These are phyloP conservation scores for Semnornis frantzii DNA, from an alignment of 2,113 vertebrate genomes.

Conservation along the genomic window DNA sequence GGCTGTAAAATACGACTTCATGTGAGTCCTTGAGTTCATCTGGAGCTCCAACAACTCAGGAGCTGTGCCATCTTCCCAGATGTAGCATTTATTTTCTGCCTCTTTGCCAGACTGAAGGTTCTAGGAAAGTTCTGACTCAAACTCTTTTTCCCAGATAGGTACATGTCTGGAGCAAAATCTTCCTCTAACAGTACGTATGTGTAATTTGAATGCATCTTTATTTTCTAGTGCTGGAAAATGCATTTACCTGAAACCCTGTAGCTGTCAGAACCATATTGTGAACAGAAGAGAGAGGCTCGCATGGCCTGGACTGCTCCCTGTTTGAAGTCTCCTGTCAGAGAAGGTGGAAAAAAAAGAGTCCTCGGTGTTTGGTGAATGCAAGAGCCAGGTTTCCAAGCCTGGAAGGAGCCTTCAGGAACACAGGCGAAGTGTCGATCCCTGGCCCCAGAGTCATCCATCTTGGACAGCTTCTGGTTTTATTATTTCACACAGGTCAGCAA, in stretches of 20 bases:
- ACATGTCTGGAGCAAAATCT: not conserved
- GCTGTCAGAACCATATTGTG: not conserved
- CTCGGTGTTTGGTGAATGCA: slow-evolving; percentile 3
- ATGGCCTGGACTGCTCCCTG: not conserved
- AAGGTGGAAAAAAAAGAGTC: not conserved
- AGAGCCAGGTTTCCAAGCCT: not conserved
- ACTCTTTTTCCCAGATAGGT: not conserved
- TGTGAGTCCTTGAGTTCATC: not conserved
- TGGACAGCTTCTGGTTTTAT: slow-evolving; percentile 8
- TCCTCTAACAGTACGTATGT: not conserved
- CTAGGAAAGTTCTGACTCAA: not conserved
- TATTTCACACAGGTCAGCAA: not conserved
- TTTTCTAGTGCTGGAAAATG: slow-evolving; percentile 1
- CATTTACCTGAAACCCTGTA: not conserved
- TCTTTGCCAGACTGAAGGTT: slow-evolving; percentile 14
- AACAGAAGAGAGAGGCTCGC: not conserved
- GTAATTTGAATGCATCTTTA: not conserved
- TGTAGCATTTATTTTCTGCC: not conserved
- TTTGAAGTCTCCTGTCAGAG: slow-evolving; percentile 5
- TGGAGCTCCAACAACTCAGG: not conserved
- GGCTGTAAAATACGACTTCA: not conserved
- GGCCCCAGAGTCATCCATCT: not conserved
- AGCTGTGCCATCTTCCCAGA: not conserved
- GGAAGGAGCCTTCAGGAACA: slow-evolving; percentile 10
- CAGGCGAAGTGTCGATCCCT: not conserved